Base-by-base conservation (phyloP, 2,113 vertebrate species). In the Peucedramus taeniatus region DNA sequence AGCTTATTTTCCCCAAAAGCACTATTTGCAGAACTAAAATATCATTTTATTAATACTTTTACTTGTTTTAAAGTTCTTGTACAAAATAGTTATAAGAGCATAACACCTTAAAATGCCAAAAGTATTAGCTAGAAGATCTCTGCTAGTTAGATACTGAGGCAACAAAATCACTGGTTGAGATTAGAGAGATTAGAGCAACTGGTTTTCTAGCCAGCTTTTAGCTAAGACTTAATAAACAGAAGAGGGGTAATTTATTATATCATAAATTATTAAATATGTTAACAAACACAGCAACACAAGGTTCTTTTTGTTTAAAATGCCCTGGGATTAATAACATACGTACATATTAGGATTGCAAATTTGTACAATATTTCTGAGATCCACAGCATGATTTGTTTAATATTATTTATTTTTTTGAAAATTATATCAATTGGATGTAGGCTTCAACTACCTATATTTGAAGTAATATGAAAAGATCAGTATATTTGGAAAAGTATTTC, bases 141-240 rank as follows among this genome's bases (percentile, higher is more conserved):
- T 87, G 23, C n/a, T 92, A 68, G 90, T 78, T 92, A 84, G 47
- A 60, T 64, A 56, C 35, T 15, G 49, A 75, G 60, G 69, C 76
- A 95, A 93, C 56, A 95, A 60, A 90, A 81, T 90, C 44, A 56
- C 28, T 93, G 44, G 21, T 84, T 94, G 83, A 89, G 89, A 94
- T 96, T 93, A 94, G 72, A 89, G 75, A 90, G 92, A 90, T 95
- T 94, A 93, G 72, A 92, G 37, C 44, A 64, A 63, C 50, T 70
- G 60, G 31, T 60, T 90, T 93, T 90, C 68, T 63, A 94, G 71
- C 7, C 83, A 88, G 83, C 79, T 91, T 94, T 94, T 90, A 64
- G 40, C n/a, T 92, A 70, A 89, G 9, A 83, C 78, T 85, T 94
- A 92, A 96, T 92, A 81, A 96, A 91, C 37, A 90, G 93, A 95